These are phyloP conservation scores for Parazoanthus atlanticus DNA, from an alignment of 92 coral and sea anemone genomes.

Conservation along the genomic window DNA sequence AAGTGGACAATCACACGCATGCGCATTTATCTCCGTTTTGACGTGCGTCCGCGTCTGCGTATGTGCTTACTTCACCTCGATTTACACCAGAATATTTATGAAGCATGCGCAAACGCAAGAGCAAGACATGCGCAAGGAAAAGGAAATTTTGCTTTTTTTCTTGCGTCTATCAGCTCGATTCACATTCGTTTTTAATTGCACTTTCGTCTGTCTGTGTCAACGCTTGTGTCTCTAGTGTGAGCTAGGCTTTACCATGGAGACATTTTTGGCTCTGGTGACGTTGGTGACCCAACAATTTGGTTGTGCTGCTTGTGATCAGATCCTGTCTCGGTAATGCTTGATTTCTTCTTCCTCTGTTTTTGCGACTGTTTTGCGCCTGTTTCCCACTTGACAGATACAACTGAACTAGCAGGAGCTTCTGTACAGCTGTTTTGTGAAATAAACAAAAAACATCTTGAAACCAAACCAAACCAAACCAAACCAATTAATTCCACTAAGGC, in stretches of 20 bases:
- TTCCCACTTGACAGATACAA: constrained; percentile 51
- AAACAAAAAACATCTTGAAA: not conserved
- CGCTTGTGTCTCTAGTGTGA: no score
- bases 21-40: not conserved
- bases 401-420: constrained; percentile 6
- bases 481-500: no score
- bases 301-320: not conserved
- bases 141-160: not conserved
- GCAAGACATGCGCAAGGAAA: no score
- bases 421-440: not conserved
- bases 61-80: no score
- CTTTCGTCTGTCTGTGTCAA: no score
- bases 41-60: no score
- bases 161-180: no score
- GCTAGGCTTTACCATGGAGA: constrained; percentile 68
- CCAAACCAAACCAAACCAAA: no score
- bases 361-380: constrained; percentile 66
- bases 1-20: no score
- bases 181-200: not conserved
- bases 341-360: constrained; percentile 78
- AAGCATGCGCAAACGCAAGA: not conserved
- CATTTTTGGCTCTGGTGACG: constrained; percentile 38
- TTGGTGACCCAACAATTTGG: not conserved
- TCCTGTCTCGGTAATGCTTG: constrained; percentile 49
- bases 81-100: not conserved